phyloP scores from a whole-genome alignment of 2,113 vertebrate species.

The Grammomys dolichurus region DNA sequence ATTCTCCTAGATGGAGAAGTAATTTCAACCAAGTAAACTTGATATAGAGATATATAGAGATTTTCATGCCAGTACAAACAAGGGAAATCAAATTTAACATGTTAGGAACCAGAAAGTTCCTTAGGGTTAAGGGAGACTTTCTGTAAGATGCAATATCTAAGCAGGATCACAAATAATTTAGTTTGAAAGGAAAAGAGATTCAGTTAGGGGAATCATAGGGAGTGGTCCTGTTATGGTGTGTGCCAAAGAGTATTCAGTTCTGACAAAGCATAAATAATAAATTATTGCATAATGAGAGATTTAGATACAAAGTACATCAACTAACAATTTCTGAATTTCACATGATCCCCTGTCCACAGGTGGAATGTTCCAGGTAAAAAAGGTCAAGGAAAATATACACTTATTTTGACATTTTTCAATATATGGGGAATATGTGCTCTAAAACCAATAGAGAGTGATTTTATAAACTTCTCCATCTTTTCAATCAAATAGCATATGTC shows the following conservation, averaged over 20 bases:
- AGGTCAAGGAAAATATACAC: conserved; percentile 46
- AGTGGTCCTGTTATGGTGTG: background rate
- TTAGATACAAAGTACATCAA: conserved; percentile 41
- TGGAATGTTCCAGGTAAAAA: conserved; percentile 10
- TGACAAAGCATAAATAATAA: conserved; percentile 21
- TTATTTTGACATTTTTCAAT: conserved; percentile 33
- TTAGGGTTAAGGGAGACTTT: background rate
- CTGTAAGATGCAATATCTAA: background rate
- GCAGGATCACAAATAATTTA: background rate
- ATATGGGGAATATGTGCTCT: background rate
- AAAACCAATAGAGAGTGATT: background rate
- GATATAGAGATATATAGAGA: background rate
- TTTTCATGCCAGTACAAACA: background rate
- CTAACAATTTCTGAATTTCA: background rate
- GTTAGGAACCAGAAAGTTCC: background rate
- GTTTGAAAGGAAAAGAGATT: background rate
- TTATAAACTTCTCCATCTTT: background rate
- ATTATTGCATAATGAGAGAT: background rate
- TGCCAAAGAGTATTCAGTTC: background rate
- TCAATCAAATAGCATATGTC: background rate
- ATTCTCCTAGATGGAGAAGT: background rate
- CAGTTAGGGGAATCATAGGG: background rate
- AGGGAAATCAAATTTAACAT: background rate
- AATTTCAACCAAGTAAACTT: background rate
- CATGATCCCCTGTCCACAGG: background rate